phyloP scores from a whole-genome alignment of 2,888 invertebrate species.

The Polia nebulosa region DNA sequence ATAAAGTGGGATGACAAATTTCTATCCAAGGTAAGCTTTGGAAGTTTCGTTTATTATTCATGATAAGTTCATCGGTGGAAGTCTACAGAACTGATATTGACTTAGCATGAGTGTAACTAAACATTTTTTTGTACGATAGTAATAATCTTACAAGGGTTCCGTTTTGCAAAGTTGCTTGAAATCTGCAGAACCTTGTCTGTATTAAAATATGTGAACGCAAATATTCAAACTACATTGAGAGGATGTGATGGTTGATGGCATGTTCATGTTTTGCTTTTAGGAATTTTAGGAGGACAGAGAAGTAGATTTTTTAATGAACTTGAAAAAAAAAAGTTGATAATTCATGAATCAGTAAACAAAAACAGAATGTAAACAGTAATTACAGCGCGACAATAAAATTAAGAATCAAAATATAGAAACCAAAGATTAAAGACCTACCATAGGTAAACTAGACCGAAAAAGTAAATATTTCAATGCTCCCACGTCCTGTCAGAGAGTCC shows the following conservation, averaged over 20 bases:
- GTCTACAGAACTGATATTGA: background rate
- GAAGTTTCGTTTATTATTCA: background rate
- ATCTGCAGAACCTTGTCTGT: background rate
- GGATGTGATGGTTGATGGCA: background rate
- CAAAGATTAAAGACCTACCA: background rate
- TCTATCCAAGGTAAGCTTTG: background rate
- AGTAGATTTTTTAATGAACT: too few species aligned
- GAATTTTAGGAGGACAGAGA: too few species aligned
- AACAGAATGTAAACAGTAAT: too few species aligned
- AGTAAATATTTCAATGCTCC: constrained; percentile 38
- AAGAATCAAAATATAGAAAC: too few species aligned
- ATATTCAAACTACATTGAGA: background rate
- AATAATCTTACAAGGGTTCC: background rate
- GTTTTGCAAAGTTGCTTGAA: constrained; percentile 5
- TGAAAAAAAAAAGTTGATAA: too few species aligned
- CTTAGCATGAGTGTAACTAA: background rate
- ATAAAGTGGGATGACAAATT: constrained; percentile 4
- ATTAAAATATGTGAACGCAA: constrained; percentile 1
- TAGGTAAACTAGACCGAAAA: constrained; percentile 1
- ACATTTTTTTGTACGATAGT: constrained; percentile 6
- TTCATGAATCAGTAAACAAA: too few species aligned
- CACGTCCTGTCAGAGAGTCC: constrained; percentile 34
- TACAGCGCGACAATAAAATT: too few species aligned
- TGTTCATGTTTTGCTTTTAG: background rate
- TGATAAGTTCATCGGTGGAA: background rate